A percentile compares a stretch with the other conserved stretches of the same genome.
These are phyloP conservation scores for Urocolius indicus DNA, from an alignment of 2,113 vertebrate genomes.

Conservation along the genomic window DNA sequence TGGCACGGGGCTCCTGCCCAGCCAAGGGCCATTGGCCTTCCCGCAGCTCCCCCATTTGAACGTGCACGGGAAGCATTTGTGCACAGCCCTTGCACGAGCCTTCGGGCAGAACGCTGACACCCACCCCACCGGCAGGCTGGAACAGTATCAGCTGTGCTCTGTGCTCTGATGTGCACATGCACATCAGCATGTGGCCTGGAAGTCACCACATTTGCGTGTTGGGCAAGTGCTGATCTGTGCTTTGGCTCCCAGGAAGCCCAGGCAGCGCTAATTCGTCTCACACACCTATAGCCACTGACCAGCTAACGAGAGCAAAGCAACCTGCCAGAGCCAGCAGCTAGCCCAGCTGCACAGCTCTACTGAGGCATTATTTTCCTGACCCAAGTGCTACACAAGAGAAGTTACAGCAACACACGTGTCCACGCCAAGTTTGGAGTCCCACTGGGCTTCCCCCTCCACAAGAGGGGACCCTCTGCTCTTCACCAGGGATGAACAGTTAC, in stretches of 20 bases:
- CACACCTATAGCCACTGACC: not conserved
- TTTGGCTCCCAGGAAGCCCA: not conserved
- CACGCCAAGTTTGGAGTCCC: rapidly evolving
- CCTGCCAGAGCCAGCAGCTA: not conserved
- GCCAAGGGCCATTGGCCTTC: not conserved
- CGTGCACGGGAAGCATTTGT: rapidly evolving
- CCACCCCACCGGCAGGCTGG: not conserved
- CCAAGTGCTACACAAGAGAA: not conserved
- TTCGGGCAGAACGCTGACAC: rapidly evolving
- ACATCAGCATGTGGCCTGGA: too few species aligned
- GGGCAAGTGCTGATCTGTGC: not conserved
- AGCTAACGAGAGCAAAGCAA: rapidly evolving
- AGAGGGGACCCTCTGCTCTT: rapidly evolving
- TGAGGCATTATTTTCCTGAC: not conserved
- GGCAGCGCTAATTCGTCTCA: rapidly evolving
- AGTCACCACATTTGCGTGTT: not conserved
- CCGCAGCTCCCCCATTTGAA: rapidly evolving
- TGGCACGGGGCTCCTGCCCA: not conserved
- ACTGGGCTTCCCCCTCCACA: rapidly evolving
- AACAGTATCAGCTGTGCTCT: rapidly evolving
- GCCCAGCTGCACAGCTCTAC: not conserved
- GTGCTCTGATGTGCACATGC: too few species aligned
- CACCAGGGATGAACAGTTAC: not conserved
- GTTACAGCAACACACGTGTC: rapidly evolving
- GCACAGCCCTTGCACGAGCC: rapidly evolving